These are phyloP conservation scores for Calephelis virginiensis DNA, from an alignment of 1,140 invertebrate genomes.

Conservation along the genomic window DNA sequence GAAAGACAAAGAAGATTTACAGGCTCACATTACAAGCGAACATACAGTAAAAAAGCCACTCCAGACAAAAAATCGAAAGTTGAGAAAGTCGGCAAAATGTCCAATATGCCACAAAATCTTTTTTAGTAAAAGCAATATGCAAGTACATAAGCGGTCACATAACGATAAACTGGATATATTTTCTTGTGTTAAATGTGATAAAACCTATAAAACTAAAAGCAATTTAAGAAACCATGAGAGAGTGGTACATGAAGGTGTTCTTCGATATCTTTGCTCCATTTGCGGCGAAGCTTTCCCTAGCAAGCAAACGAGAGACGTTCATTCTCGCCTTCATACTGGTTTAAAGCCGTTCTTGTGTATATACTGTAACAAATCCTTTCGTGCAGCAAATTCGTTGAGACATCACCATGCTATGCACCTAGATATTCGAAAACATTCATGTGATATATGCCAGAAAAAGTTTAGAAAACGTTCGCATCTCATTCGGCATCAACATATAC, in stretches of 20 bases:
- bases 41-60: slow-evolving; percentile 30
- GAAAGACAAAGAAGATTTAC: slow-evolving; percentile 27
- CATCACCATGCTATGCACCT: slow-evolving; percentile 55
- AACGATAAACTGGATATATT: slow-evolving; percentile 13
- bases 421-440: slow-evolving; percentile 68
- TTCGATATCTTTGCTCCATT: slow-evolving; percentile 40
- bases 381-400: slow-evolving; percentile 52
- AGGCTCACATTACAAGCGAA: slow-evolving; percentile 36
- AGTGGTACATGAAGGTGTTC: slow-evolving; percentile 47
- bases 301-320: slow-evolving; percentile 47
- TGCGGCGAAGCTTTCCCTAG: slow-evolving; percentile 63
- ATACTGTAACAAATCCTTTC: slow-evolving; percentile 70
- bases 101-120: slow-evolving; percentile 57
- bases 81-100: slow-evolving; percentile 52
- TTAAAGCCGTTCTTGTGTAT: slow-evolving; percentile 78
- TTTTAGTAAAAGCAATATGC: slow-evolving; percentile 65
- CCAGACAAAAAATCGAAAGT: slow-evolving; percentile 29
- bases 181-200: slow-evolving; percentile 46
- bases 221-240: slow-evolving; percentile 44
- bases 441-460: slow-evolving; percentile 75
- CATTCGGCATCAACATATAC: slow-evolving; percentile 50
- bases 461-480: slow-evolving; percentile 60
- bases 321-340: slow-evolving; percentile 70
- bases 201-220: slow-evolving; percentile 40
- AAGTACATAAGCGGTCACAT: slow-evolving; percentile 48